A percentile compares a stretch with the other conserved stretches of the same genome.
Evolutionary conservation across 2,113 vertebrate genomes (phyloP).

Genomic region (Bujurquina vittata): DNA sequence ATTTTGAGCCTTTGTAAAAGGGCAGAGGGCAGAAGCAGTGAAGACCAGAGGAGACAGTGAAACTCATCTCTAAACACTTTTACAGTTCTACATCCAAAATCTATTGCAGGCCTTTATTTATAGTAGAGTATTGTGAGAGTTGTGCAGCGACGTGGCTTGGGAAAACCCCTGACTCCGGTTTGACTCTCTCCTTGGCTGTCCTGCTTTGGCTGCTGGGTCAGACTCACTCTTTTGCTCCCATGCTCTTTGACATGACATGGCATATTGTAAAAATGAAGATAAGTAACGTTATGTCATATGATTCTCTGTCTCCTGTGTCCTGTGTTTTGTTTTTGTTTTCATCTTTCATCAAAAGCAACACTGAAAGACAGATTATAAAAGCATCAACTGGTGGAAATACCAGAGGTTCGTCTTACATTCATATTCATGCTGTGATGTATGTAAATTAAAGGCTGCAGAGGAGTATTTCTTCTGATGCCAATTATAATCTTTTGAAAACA

Average conservation of each 20-base stretch:
- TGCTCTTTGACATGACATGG: slow-evolving; percentile 77
- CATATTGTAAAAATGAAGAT: slow-evolving; percentile 48
- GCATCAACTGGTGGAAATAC: neutral
- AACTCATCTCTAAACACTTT: slow-evolving; percentile 1
- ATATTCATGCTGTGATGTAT: neutral
- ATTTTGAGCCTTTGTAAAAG: slow-evolving; percentile 9
- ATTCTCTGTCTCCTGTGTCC: slow-evolving; percentile 33
- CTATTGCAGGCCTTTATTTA: slow-evolving; percentile 52
- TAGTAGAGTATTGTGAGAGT: slow-evolving; percentile 64
- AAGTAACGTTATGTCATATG: slow-evolving; percentile 34
- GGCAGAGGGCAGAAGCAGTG: neutral
- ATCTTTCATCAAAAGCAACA: neutral
- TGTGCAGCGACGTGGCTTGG: slow-evolving; percentile 49
- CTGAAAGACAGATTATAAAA: neutral
- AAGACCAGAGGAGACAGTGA: slow-evolving; percentile 33
- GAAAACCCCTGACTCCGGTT: slow-evolving; percentile 70
- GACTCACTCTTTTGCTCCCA: slow-evolving; percentile 73
- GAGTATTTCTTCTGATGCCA: neutral
- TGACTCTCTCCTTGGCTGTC: slow-evolving; percentile 49
- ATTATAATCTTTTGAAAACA: neutral
- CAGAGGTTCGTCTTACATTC: neutral
- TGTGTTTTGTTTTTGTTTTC: slow-evolving; percentile 5
- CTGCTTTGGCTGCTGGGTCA: slow-evolving; percentile 65
- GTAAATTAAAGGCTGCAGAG: neutral
- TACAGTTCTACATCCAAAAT: slow-evolving; percentile 22